A percentile compares a stretch with the other conserved stretches of the same genome.
Evolutionary conservation across 2,113 vertebrate genomes (phyloP).

Genomic region (Plectropomus leopardus): DNA sequence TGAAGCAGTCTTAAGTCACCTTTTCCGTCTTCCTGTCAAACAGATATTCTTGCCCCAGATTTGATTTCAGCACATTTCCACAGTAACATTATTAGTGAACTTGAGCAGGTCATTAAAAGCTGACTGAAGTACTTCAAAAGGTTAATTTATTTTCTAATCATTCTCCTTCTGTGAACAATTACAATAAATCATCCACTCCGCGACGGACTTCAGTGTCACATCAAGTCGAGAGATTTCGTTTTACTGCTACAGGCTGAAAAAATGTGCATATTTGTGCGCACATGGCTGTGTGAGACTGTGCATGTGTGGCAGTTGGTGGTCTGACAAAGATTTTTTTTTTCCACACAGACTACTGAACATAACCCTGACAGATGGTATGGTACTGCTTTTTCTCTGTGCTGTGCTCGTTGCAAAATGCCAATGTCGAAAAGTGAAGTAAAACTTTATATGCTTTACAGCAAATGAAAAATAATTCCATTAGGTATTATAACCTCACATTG

Average conservation of each 20-base stretch:
- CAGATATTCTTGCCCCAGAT: slow-evolving; percentile 34
- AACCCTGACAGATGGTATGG: slow-evolving; percentile 28
- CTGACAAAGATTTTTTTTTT: neutral
- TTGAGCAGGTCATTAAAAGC: slow-evolving; percentile 56
- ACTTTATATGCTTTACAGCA: neutral
- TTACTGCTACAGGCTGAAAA: slow-evolving; percentile 17
- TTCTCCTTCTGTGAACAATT: slow-evolving; percentile 49
- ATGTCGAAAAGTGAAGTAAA: neutral
- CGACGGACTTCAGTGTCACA: slow-evolving; percentile 32
- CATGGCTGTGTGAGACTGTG: neutral
- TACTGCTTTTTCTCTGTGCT: neutral
- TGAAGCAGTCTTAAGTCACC: slow-evolving; percentile 36
- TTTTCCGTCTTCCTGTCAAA: slow-evolving; percentile 48
- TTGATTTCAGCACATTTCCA: slow-evolving; percentile 34
- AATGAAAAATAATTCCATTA: neutral
- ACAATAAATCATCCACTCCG: slow-evolving; percentile 60
- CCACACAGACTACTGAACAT: slow-evolving; percentile 8
- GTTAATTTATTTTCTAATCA: slow-evolving; percentile 68
- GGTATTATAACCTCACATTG: neutral
- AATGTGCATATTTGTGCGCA: neutral
- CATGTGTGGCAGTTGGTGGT: slow-evolving; percentile 8
- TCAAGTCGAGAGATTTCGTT: slow-evolving; percentile 28
- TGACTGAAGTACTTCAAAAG: slow-evolving; percentile 60
- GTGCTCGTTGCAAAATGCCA: neutral
- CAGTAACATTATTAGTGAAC: slow-evolving; percentile 46